These are phyloP conservation scores for Lipophrys pholis DNA, from an alignment of 2,113 vertebrate genomes.

Conservation along the genomic window DNA sequence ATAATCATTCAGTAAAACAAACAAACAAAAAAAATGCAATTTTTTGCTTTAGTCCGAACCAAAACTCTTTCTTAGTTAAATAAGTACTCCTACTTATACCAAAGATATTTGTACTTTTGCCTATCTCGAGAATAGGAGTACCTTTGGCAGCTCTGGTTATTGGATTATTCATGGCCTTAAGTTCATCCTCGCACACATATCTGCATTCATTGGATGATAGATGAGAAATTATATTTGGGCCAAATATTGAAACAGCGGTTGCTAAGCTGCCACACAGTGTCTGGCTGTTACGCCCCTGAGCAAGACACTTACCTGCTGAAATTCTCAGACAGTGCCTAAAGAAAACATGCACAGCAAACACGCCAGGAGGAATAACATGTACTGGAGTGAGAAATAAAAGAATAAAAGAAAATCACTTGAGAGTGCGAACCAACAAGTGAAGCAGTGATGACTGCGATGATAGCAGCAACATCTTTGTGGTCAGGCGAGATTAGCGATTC, in stretches of 20 bases:
- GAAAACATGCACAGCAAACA: neutral
- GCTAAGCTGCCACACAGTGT: neutral
- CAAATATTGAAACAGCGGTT: neutral
- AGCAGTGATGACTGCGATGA: neutral
- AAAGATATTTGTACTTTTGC: too few species aligned
- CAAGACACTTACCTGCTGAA: neutral
- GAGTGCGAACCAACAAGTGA: neutral
- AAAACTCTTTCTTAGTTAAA: too few species aligned
- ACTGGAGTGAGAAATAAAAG: neutral
- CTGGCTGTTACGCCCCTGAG: constrained; percentile 8
- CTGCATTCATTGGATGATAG: neutral
- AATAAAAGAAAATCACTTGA: neutral
- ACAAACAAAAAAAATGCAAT: too few species aligned
- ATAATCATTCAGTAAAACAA: too few species aligned
- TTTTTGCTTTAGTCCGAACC: too few species aligned
- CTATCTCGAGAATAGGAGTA: too few species aligned
- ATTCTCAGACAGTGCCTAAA: neutral
- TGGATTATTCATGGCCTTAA: too few species aligned
- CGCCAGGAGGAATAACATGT: neutral
- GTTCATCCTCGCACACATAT: too few species aligned
- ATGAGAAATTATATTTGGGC: neutral
- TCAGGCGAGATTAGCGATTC: constrained; percentile 5
- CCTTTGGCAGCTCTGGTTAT: too few species aligned
- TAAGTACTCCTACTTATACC: too few species aligned
- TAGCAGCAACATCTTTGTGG: neutral